Evolutionary conservation across 2,797 vertebrate genomes (phyloP).

Genomic region (Lophura swinhoii): DNA sequence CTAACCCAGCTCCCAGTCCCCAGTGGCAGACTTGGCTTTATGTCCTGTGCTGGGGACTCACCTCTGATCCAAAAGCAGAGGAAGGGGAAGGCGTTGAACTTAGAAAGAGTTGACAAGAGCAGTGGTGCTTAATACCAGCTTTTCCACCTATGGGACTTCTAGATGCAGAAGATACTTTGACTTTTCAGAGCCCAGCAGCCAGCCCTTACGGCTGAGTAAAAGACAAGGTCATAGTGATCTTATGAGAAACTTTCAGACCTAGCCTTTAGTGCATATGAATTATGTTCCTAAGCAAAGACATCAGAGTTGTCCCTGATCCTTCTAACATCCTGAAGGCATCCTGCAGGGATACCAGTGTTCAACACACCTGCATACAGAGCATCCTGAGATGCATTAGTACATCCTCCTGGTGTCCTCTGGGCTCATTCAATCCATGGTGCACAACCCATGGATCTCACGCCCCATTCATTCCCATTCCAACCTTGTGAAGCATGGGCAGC

Average conservation of each 20-base stretch:
- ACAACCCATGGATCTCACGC: neutral
- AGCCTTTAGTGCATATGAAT: neutral
- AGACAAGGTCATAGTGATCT: neutral
- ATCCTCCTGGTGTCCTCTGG: neutral
- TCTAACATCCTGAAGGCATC: neutral
- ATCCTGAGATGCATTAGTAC: neutral
- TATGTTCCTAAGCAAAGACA: neutral
- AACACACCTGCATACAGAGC: neutral
- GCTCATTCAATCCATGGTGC: neutral
- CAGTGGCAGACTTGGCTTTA: neutral
- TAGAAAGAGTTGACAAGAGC: neutral
- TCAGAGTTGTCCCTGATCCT: neutral
- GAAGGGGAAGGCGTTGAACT: neutral
- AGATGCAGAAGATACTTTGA: accelerated
- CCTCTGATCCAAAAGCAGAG: neutral
- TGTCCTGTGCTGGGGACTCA: neutral
- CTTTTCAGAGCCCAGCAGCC: neutral
- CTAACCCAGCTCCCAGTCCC: neutral
- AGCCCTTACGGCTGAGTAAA: neutral
- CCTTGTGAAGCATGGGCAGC: neutral
- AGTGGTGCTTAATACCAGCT: neutral
- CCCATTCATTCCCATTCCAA: neutral
- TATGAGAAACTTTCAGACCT: neutral
- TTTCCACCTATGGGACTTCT: accelerated
- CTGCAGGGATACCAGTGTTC: neutral